Percentiles rank a stretch among this genome's conserved stretches.
Evolutionary conservation across 2,888 invertebrate species (phyloP).

Genomic region (Muscina levida): DNA sequence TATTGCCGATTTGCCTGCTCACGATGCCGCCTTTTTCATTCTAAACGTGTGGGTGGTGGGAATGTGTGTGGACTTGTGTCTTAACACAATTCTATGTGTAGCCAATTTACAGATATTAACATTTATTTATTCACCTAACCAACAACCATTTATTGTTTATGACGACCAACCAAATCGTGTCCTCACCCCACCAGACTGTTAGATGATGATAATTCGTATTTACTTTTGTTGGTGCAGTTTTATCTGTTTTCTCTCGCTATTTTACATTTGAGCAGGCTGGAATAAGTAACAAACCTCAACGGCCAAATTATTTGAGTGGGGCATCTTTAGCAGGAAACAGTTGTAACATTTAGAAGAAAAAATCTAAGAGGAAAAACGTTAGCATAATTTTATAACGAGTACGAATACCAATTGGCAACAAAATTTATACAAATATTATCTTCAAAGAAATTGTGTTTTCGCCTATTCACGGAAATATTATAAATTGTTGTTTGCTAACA

Average conservation of each 20-base stretch:
- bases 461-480: too few relatives aligned
- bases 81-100: background rate
- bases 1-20: background rate
- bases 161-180: too few relatives aligned
- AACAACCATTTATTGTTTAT: conserved; percentile 6
- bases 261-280: background rate
- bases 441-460: too few relatives aligned
- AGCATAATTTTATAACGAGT: too few relatives aligned
- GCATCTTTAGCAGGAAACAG: too few relatives aligned
- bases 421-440: too few relatives aligned
- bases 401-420: too few relatives aligned
- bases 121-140: background rate
- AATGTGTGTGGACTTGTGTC: background rate
- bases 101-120: conserved; percentile 2
- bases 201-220: conserved; percentile 10
- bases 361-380: too few relatives aligned
- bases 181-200: background rate
- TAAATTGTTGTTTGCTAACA: too few relatives aligned
- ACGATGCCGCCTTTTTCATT: background rate
- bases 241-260: background rate
- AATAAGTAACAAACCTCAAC: background rate
- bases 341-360: too few relatives aligned
- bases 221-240: background rate
- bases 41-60: too few relatives aligned
- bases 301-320: too few relatives aligned